Percentiles rank a stretch among this genome's conserved stretches.
Conservation (phyloP, 2,888 invertebrate species). For the Pammene aurita region DNA sequence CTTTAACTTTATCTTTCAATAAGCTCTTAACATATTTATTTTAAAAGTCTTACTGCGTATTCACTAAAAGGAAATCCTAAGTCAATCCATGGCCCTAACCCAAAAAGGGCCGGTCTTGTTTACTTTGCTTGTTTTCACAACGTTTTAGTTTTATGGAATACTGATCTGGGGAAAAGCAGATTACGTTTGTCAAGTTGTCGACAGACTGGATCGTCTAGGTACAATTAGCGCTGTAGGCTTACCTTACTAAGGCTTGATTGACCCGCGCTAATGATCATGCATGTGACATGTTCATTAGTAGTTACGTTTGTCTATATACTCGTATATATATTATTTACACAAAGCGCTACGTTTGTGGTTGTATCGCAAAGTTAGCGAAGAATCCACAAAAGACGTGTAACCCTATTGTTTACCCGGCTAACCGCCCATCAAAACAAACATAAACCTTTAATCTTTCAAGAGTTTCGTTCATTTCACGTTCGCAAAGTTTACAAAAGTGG, state of each 20-base stretch:
- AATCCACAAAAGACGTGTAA: neutral
- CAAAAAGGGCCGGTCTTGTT: neutral
- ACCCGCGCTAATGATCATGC: conserved; percentile 20
- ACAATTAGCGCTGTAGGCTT: conserved; percentile 1
- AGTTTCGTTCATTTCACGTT: conserved; percentile 8
- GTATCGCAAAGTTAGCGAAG: neutral
- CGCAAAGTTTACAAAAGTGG: conserved; percentile 14
- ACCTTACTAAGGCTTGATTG: conserved; percentile 9
- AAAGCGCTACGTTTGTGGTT: neutral
- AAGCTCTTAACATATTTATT: neutral
- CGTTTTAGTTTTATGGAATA: neutral
- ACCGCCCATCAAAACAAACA: conserved; percentile 2
- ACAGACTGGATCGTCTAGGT: no score
- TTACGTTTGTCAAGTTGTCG: neutral
- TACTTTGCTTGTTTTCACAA: neutral
- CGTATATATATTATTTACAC: neutral
- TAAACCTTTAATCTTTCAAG: conserved; percentile 9
- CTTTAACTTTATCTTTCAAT: no score
- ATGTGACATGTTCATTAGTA: conserved; percentile 17
- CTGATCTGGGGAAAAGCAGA: conserved; percentile 1
- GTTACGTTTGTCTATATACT: neutral
- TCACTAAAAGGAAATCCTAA: neutral
- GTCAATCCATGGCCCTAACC: neutral
- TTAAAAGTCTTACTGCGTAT: neutral
- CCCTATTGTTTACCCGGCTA: conserved; percentile 10